phyloP scores from a whole-genome alignment of 2,888 invertebrate genomes.

The Erebia epiphron region DNA sequence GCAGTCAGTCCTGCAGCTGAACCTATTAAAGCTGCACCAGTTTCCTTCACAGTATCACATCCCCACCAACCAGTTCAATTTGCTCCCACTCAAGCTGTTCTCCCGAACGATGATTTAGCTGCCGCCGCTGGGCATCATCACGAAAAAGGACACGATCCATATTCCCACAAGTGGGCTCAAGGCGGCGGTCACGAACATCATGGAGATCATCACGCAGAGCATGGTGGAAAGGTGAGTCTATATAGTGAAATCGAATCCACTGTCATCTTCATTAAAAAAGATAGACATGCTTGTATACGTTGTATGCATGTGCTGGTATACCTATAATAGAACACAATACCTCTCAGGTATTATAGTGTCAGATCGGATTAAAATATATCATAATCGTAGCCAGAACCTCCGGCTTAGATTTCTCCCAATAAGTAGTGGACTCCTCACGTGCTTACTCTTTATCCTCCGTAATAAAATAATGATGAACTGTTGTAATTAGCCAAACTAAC shows the following conservation, averaged over 20 bases:
- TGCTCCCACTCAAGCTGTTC: conserved; percentile 28
- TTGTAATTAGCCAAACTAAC: no score
- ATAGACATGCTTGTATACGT: no score
- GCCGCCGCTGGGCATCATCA: conserved; percentile 48
- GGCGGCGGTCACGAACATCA: conserved; percentile 83
- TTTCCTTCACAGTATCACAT: conserved; percentile 26
- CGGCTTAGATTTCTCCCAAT: no score
- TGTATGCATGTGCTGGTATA: no score
- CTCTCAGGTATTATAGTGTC: no score
- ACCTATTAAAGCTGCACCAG: conserved; percentile 29
- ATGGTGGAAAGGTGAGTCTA: conserved; percentile 78
- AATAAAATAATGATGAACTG: no score
- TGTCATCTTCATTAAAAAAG: no score
- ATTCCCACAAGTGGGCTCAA: conserved; percentile 62
- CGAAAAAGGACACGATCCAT: conserved; percentile 55
- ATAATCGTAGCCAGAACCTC: no score
- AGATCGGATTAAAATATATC: no score
- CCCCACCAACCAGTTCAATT: conserved; percentile 39
- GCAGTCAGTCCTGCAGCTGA: conserved; percentile 20
- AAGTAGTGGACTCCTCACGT: no score
- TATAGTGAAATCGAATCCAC: not conserved
- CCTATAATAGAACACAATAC: no score
- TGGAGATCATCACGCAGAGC: conserved; percentile 75
- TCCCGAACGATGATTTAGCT: conserved; percentile 37
- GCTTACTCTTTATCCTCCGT: no score